These are phyloP conservation scores for Eurytoma adleriae DNA, from an alignment of 2,888 invertebrate genomes.

Conservation along the genomic window DNA sequence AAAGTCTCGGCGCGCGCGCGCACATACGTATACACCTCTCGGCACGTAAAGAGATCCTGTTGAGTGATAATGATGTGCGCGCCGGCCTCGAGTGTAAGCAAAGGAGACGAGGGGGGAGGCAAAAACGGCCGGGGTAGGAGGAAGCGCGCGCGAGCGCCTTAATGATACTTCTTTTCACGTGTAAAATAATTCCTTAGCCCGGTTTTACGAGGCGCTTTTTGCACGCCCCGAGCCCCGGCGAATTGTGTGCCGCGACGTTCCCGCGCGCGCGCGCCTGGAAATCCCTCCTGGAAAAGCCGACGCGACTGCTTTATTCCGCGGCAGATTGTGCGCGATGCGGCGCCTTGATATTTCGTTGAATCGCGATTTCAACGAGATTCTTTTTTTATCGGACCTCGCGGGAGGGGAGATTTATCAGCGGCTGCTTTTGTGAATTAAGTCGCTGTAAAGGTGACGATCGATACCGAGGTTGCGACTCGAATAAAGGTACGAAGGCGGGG, in stretches of 20 bases:
- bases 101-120: not conserved
- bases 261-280: not conserved
- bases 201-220: constrained; percentile 17
- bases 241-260: constrained; percentile 1
- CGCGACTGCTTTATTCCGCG: not conserved
- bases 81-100: constrained; percentile 17
- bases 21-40: no score
- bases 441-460: no score
- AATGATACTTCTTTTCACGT: constrained; percentile 50
- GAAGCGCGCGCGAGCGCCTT: constrained; percentile 44
- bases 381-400: no score
- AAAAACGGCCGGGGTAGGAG: constrained; percentile 41
- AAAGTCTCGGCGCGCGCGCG: constrained; percentile 28
- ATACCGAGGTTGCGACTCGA: no score
- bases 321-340: not conserved
- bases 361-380: no score
- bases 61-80: constrained; percentile 53
- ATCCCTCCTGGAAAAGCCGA: not conserved
- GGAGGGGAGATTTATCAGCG: no score
- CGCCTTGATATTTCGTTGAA: not conserved
- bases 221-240: not conserved
- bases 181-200: constrained; percentile 47
- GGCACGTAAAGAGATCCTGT: constrained; percentile 49
- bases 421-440: no score
- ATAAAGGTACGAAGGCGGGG: no score